Evolutionary conservation across 2,797 vertebrate species (phyloP), one percentile per base, ranked within the genome.

Genomic region (Microchirus variegatus): DNA sequence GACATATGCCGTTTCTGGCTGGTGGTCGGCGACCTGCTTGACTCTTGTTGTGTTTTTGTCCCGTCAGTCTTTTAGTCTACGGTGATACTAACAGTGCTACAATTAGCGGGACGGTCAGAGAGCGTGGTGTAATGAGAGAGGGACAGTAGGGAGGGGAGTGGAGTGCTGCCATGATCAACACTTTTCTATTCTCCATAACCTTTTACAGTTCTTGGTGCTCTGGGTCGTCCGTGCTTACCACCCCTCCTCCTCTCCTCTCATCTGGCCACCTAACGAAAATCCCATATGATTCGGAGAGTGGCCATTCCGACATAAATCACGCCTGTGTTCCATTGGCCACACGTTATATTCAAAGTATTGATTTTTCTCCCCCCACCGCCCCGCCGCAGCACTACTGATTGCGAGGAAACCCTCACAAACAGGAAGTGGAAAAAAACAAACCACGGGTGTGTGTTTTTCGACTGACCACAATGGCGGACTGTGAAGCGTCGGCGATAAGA

Each of bases 271-370:
- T 61, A 82, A 91, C 89, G 79, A 91, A 94, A 93, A 94, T 93
- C 95, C 94, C 92, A 94, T 95, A 94, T 95, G 94, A 95, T 94
- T 94, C 92, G 85, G 90, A 87, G 92, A 93, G 93, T 91, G 94
- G 94, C 93, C 93, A 93, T 95, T 94, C 93, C 94, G 93, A 95
- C 94, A 96, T 96, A 96, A 97, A 97, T 98, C 96, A 96, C 95
- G 95, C 95, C 93, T 93, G 94, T 96, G 96, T 96, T 96, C 94
- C 94, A 95, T 93, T 95, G 95, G 95, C 96, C 94, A 94, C 95
- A 95, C 94, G 93, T 94, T 96, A 96, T 94, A 96, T 95, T 95
- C 92, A 93, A 95, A 95, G 91, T 98, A 97, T 98, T 97, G 96
- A 97, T 97, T 95, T 93, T 63, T 63, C 90, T 91, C 89, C 89